phyloP scores from a whole-genome alignment of 2,797 vertebrate genomes.

The Chelidonichthys spinosus region DNA sequence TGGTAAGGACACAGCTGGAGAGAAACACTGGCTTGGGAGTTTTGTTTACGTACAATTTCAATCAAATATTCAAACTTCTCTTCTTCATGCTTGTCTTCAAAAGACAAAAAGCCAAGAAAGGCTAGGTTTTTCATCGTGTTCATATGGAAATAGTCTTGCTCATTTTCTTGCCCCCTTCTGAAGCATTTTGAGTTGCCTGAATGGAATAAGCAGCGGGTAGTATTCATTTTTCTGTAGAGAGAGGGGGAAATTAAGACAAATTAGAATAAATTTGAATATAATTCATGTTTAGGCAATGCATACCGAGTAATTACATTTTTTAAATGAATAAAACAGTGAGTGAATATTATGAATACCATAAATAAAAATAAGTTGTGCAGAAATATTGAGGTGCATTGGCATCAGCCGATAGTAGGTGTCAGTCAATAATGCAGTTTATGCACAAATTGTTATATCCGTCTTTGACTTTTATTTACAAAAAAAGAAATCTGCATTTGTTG shows the following conservation, averaged over 20 bases:
- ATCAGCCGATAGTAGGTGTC: constrained; percentile 4
- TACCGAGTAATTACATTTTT: constrained; percentile 61
- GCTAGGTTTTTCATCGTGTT: constrained; percentile 56
- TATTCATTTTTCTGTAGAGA: constrained; percentile 60
- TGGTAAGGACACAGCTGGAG: not conserved
- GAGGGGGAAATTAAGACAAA: constrained; percentile 75
- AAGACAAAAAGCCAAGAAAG: constrained; percentile 53
- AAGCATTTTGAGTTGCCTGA: constrained; percentile 61
- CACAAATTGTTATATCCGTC: not conserved
- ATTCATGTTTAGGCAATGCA: constrained; percentile 78
- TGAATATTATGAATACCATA: constrained; percentile 63
- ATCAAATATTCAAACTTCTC: constrained; percentile 25
- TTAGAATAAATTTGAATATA: constrained; percentile 75
- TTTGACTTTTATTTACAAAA: not conserved
- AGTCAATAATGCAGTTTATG: not conserved
- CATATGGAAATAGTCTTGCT: constrained; percentile 65
- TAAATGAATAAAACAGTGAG: constrained; percentile 68
- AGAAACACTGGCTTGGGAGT: constrained; percentile 14
- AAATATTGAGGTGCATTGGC: constrained; percentile 6
- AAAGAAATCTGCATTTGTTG: not conserved
- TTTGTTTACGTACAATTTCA: constrained; percentile 28
- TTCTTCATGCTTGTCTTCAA: constrained; percentile 42
- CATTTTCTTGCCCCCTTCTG: constrained; percentile 57
- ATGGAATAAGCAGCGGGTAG: constrained; percentile 62
- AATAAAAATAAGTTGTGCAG: constrained; percentile 46